These are phyloP conservation scores for Zosterops japonicus DNA, from an alignment of 2,113 vertebrate species.

Conservation along the genomic window DNA sequence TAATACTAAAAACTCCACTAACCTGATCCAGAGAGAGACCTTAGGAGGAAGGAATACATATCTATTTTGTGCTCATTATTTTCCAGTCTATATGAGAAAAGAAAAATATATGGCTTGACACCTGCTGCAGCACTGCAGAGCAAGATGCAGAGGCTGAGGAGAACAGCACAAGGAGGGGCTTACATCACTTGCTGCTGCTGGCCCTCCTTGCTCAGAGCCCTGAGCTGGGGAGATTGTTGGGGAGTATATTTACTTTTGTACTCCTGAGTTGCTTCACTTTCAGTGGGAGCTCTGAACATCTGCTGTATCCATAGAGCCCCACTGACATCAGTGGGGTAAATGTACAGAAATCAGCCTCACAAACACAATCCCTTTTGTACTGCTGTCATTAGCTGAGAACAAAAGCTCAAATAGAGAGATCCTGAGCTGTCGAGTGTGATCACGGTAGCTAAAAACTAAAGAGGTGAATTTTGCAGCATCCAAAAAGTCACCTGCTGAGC, in stretches of 20 bases:
- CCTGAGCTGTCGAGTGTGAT: neutral
- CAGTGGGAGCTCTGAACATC: neutral
- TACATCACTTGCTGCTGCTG: neutral
- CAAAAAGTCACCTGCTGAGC: neutral
- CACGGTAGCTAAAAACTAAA: neutral
- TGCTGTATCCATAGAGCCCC: neutral
- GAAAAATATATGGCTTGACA: neutral
- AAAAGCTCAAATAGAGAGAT: neutral
- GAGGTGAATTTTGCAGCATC: neutral
- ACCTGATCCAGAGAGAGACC: neutral
- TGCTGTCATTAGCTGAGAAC: neutral
- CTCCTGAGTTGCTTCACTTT: neutral
- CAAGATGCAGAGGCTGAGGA: neutral
- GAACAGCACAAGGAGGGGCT: rapidly evolving
- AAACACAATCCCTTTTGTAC: neutral
- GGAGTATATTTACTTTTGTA: neutral
- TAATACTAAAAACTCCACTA: neutral
- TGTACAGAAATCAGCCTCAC: neutral
- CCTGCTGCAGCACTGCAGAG: neutral
- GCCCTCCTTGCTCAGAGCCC: neutral
- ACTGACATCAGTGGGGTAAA: neutral
- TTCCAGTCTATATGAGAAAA: neutral
- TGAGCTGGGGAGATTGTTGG: neutral
- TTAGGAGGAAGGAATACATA: neutral
- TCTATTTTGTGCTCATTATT: neutral